Conservation (phyloP, 2,797 vertebrate species). For the Sarcoramphus papa region DNA sequence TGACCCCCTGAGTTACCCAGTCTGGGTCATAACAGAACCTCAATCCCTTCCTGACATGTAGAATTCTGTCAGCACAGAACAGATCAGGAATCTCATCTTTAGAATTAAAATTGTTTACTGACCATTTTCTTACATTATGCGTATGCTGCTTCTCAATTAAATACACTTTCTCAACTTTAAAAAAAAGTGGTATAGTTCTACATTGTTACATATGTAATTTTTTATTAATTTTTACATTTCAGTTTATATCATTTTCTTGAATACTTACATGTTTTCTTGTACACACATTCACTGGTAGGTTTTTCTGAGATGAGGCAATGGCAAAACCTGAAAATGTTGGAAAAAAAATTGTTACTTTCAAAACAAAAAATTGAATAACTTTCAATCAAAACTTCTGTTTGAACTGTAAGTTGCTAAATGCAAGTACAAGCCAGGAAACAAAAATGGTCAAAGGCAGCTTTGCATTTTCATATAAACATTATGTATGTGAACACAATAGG, state of each 20-base stretch:
- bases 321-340: not conserved
- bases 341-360: not conserved
- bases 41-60: not conserved
- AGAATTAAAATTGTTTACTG: not conserved
- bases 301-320: not conserved
- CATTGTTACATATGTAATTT: not conserved
- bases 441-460: not conserved
- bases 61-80: not conserved
- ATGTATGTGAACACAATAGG: not conserved
- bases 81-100: not conserved
- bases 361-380: not conserved
- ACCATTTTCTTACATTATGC: not conserved
- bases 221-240: slow-evolving; percentile 7
- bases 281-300: not conserved
- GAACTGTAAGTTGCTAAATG: not conserved
- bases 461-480: not conserved
- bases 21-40: not conserved
- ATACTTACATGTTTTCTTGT: not conserved
- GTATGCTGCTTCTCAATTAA: not conserved
- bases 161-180: not conserved
- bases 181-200: not conserved
- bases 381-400: not conserved
- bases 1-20: no score
- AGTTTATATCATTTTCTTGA: not conserved
- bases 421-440: not conserved